Conservation (phyloP, 2,888 invertebrate genomes). For the Eupithecia centaureata region DNA sequence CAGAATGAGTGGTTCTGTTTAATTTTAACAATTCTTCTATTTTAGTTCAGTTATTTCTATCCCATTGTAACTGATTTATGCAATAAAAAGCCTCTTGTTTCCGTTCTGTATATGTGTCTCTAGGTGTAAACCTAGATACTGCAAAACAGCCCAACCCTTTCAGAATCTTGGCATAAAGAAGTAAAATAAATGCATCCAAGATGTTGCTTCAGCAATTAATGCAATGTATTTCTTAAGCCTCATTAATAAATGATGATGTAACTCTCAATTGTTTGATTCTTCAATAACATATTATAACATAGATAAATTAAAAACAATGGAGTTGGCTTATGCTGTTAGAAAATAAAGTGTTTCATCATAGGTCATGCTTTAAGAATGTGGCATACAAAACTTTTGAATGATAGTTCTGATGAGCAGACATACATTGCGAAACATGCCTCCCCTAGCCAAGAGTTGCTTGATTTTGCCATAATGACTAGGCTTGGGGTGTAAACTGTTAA, state of each 20-base stretch:
- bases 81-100: no score
- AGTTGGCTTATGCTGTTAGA: not conserved
- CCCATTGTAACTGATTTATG: not conserved
- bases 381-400: not conserved
- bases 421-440: no score
- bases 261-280: not conserved
- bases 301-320: not conserved
- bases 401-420: no score
- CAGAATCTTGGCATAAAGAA: not conserved
- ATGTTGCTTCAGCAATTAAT: no score
- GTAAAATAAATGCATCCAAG: not conserved
- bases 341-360: not conserved
- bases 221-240: not conserved
- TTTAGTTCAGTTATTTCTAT: not conserved
- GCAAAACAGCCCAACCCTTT: not conserved
- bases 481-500: no score
- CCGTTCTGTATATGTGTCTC: no score
- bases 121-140: not conserved
- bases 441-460: no score
- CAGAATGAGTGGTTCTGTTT: no score
- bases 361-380: not conserved
- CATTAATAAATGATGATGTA: not conserved
- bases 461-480: no score
- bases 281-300: not conserved
- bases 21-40: no score